Conservation (phyloP, 2,113 vertebrate genomes). For the Prietella phreatophila region DNA sequence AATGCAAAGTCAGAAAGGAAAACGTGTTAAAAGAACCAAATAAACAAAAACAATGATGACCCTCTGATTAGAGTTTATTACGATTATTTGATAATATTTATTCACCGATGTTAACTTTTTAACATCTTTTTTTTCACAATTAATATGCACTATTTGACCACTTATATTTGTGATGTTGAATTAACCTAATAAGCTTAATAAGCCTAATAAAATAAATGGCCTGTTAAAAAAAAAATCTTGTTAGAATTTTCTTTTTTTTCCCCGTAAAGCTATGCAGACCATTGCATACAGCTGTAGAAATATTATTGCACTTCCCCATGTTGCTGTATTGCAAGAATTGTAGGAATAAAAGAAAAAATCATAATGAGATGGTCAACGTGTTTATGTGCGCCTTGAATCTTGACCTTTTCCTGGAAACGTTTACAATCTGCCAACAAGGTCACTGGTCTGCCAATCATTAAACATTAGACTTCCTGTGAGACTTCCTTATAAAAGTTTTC, state of each 20-base stretch:
- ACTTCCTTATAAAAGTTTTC: not conserved
- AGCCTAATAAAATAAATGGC: not conserved
- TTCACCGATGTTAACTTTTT: not conserved
- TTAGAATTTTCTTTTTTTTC: not conserved
- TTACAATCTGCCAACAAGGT: constrained; percentile 10
- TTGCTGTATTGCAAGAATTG: not conserved
- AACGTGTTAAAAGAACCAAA: not conserved
- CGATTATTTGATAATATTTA: not conserved
- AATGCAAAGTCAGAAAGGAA: not conserved
- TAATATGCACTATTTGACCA: not conserved
- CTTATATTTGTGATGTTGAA: not conserved
- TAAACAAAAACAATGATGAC: not conserved
- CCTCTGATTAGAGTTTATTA: not conserved
- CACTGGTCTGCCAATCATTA: not conserved
- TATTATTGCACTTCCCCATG: not conserved
- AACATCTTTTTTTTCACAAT: not conserved
- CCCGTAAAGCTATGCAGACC: not conserved
- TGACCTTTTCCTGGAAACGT: constrained; percentile 21
- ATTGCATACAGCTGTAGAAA: not conserved
- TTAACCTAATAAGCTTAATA: not conserved
- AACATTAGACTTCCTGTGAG: not conserved
- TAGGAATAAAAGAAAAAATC: constrained; percentile 8
- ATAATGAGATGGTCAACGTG: not conserved
- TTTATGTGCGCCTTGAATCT: constrained; percentile 9
- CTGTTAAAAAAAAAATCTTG: not conserved